phyloP scores from a whole-genome alignment of 2,888 invertebrate genomes.

The Camptogramma bilineatum region DNA sequence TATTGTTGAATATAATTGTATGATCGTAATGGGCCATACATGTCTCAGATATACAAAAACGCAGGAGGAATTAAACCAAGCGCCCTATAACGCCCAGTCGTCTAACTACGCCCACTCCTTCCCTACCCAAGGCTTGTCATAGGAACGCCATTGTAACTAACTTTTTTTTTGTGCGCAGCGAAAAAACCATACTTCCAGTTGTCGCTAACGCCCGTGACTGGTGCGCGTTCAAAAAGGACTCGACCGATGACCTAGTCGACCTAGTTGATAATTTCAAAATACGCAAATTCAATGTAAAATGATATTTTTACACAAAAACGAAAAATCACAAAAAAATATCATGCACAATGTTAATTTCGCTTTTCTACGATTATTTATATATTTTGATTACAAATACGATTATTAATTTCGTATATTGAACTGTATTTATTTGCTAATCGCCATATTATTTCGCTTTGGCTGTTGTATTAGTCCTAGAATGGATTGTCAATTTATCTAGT shows the following conservation, averaged over 20 bases:
- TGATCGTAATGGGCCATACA: background rate
- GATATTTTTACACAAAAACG: constrained; percentile 74
- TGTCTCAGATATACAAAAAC: background rate
- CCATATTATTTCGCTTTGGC: constrained; percentile 82
- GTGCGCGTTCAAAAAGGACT: constrained; percentile 68
- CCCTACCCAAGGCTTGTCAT: constrained; percentile 31
- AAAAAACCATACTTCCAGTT: constrained; percentile 76
- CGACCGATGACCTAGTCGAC: constrained; percentile 66
- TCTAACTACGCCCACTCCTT: constrained; percentile 16
- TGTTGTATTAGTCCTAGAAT: constrained; percentile 81
- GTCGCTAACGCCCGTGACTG: constrained; percentile 81
- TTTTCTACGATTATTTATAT: constrained; percentile 78
- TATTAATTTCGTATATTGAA: constrained; percentile 59
- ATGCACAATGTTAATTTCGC: constrained; percentile 80
- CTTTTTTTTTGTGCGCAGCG: constrained; percentile 75
- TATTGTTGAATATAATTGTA: background rate
- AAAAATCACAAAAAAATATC: constrained; percentile 77
- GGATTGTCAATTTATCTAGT: constrained; percentile 77
- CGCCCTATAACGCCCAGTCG: constrained; percentile 22
- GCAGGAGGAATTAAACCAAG: background rate
- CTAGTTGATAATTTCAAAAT: constrained; percentile 63
- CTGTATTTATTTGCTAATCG: constrained; percentile 69
- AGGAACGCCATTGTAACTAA: constrained; percentile 37
- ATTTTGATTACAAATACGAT: constrained; percentile 72
- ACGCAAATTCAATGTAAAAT: constrained; percentile 68